Base-by-base conservation (phyloP, 2,113 vertebrate species). In the Ellobius talpinus region DNA sequence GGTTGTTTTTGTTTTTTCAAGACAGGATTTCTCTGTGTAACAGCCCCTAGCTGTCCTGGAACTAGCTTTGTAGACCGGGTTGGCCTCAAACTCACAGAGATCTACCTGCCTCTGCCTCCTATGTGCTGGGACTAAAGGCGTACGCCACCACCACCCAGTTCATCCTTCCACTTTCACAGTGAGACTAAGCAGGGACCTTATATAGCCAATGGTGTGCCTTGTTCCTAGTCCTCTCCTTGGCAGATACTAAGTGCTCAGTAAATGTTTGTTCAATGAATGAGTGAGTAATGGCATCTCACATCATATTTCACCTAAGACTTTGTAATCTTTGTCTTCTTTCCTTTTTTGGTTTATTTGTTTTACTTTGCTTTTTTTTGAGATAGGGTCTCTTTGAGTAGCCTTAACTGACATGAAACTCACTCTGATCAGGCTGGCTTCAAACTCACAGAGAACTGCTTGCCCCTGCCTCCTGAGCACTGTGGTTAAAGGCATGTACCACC, bases 241-340 rank as follows among this genome's bases (percentile, higher is more conserved):
- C 33, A 90, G 70, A 66, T n/a, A 85, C 24, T 85, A 86, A 39
- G 26, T 96, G 85, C 52, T 96, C 89, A 81, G 29, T 77, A 95
- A 91, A 85, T 58, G 81, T 85, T 88, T 95, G 65, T 33, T 68
- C 89, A 39, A 39, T 29, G 73, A 89, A 23, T 94, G 55, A 73
- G 89, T 17, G 2, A 66, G 11, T 23, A 7, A n/a, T 61, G 45
- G 7, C 33, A 77, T 88, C 87, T 92, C 42, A 89, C 61, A 52
- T 65, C 78, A 70, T 23, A 10, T 42, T 82, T 84, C 29, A 68
- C 24, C 79, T 47, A 87, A 68, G 36, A 36, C 12, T 8, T 85
- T 39, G 24, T 16, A 68, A 68, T 31, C 7, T 8, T 85, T 42
- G 24, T 16, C 58, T 45, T 29, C 8, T 26, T 65, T 65, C 19